Base-by-base conservation (phyloP, 2,113 vertebrate species). In the Panurus biarmicus region DNA sequence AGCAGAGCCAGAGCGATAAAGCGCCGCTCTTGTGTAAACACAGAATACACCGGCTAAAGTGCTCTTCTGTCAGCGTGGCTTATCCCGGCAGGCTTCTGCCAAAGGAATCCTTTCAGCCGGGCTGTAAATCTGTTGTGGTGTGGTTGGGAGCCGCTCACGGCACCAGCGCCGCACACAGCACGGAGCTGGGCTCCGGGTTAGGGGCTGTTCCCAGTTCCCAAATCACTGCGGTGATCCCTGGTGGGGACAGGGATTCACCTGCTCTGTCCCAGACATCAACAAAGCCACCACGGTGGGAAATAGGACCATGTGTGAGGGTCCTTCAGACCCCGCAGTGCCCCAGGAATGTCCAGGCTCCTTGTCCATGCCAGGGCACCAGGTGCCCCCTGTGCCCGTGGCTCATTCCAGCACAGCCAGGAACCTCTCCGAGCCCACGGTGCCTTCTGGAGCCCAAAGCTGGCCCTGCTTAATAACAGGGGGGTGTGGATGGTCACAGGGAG, bases 21-120 rank as follows among this genome's bases (percentile, higher is more conserved):
- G 78, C 74, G 31, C 94, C 60, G 85, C 82, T 87, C 75, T 66
- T 93, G 90, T 84, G 94, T 50, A 85, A 93, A 95, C 95, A 95
- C 67, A 8, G 60, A 47, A 21, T 6, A 73, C 75, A 54, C 23
- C 82, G 47, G 92, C 92, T 88, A 77, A 87, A 91, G 92, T 64
- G 95, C 92, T 90, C 82, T 92, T 93, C 92, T 96, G 96, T 90
- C 95, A 96, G 95, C 83, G 5, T 19, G 42, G 92, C 85, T 96
- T 93, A 96, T 81, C 95, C 88, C 82, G 47, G 42, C 67, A 2
- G 10, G 20, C 58, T 72, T 56, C 69, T 95, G 90, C 83, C 88
- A 89, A 51, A 45, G 88, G 80, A 92, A 94, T 77, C 87, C 45
- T 90, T 54, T 54, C 94, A 77, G 84, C 7, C 11, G 26, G 88